Conservation (phyloP, 2,797 vertebrate species). For the Tauraco hartlaubi region DNA sequence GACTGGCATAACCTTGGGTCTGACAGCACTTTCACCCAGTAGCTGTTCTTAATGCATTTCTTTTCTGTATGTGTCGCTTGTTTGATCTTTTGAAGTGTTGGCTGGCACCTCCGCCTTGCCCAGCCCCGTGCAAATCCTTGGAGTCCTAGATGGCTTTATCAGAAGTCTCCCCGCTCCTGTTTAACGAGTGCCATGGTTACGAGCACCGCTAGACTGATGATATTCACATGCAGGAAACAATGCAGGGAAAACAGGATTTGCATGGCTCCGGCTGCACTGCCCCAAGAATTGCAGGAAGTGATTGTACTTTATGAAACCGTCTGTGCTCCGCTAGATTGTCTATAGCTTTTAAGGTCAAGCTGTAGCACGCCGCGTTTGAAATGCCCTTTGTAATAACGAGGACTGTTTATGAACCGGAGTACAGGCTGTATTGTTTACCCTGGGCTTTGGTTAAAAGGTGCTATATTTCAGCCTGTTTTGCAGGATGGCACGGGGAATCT, state of each 20-base stretch:
- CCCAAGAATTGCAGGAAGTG: constrained; percentile 99
- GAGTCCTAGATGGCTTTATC: constrained; percentile 75
- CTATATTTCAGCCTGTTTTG: constrained; percentile 72
- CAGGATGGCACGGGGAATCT: constrained; percentile 79
- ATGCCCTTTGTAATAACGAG: constrained; percentile 88
- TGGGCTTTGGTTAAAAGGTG: constrained; percentile 71
- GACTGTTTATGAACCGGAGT: constrained; percentile 81
- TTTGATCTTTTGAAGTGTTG: background rate
- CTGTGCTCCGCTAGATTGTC: constrained; percentile 92
- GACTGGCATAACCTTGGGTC: background rate
- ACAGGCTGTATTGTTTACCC: constrained; percentile 85
- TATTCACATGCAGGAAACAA: constrained; percentile 92
- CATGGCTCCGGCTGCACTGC: constrained; percentile 93
- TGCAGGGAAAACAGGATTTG: constrained; percentile 99
- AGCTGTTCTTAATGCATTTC: background rate
- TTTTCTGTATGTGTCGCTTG: background rate
- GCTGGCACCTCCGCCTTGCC: constrained; percentile 5
- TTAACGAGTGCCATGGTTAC: constrained; percentile 89
- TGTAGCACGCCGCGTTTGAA: constrained; percentile 79
- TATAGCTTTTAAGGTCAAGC: constrained; percentile 86
- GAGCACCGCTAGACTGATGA: constrained; percentile 82
- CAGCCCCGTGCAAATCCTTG: constrained; percentile 52
- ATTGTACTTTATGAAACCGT: constrained; percentile 97
- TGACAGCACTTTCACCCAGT: background rate
- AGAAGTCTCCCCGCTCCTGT: constrained; percentile 76